Base-by-base conservation (phyloP, 92 coral and sea anemone genomes). In the Heteractis magnifica region DNA sequence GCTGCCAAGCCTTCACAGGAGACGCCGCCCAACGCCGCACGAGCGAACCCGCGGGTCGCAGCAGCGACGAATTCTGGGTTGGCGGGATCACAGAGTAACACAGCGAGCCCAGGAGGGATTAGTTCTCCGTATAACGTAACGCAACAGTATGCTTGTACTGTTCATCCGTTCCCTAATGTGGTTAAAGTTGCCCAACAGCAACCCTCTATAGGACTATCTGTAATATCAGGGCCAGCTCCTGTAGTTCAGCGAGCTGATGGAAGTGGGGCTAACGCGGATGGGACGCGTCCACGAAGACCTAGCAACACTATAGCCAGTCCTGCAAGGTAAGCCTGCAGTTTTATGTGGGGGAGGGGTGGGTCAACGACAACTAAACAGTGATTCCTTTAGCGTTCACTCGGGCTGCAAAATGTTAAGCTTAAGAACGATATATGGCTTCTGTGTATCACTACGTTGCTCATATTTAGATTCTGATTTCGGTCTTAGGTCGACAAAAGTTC, bases 191-290 rank as follows among this genome's bases (percentile, higher is more conserved):
- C 95, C 21, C 96, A 90, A 62, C 94, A 91, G 72, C 87, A 81
- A 20, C 85, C 84, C 59, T 86, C 93, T 52, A 77, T 94, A 90
- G 94, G 90, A 59, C 87, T 96, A 60, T 94, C 97, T 65, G 99
- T 96, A 56, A 96, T 96, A 55, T 92, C 99, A 10, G 99, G 99
- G n/a, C 99, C 98, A 8, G 99, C 99, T 11, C 99, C 99, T 10
- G 92, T 96, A 23, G 85, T 83, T 59, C 88, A 94, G 53, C 89
- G 98, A 81, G 60, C 95, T 5, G 92, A 90, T 68, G 79, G 80
- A 8, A 11, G 20, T 56, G 73, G 74, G 34, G 44, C 75, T 19
- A 18, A 71, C 48, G 83, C 52, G 78, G 83, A 77, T 78, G 88
- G 88, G 19, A 21, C 52, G 20, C 72, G 83, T 4, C 41, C 44